These are phyloP conservation scores for Dolichopus griseipennis DNA, from an alignment of 2,888 invertebrate species.

Conservation along the genomic window DNA sequence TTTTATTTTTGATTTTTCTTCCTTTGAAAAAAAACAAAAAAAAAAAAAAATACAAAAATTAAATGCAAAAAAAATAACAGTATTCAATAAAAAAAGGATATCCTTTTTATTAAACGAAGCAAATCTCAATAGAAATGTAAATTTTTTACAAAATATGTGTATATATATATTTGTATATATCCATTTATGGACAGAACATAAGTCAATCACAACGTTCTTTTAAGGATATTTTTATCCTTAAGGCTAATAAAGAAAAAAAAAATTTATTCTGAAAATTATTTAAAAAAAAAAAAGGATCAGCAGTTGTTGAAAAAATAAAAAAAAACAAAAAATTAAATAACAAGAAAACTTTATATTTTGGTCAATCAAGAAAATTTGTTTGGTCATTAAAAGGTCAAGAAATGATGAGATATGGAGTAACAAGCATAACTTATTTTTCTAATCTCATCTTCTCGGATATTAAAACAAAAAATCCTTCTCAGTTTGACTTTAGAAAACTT, in stretches of 20 bases:
- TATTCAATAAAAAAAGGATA: conserved; percentile 1
- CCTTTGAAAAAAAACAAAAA: neutral
- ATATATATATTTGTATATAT: neutral
- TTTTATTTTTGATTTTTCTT: neutral
- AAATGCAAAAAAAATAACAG: neutral
- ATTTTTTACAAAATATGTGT: neutral
- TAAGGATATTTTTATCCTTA: neutral
- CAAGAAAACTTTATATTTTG: neutral
- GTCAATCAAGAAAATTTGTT: conserved; percentile 1
- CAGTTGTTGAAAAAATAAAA: neutral
- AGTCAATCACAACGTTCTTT: conserved; percentile 4
- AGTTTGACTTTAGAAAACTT: too few species aligned
- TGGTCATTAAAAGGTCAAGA: conserved; percentile 4
- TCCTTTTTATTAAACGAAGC: neutral
- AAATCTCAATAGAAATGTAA: conserved; percentile 1
- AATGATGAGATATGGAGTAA: neutral
- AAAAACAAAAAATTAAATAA: too few species aligned
- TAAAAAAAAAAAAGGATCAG: neutral
- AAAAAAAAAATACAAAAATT: too few species aligned
- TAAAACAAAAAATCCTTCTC: too few species aligned
- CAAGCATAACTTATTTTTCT: neutral
- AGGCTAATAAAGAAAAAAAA: neutral
- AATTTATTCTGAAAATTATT: neutral
- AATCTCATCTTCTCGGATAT: too few species aligned
- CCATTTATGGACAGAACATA: neutral